Conservation (phyloP, 2,113 vertebrate species). For the Indicator indicator region DNA sequence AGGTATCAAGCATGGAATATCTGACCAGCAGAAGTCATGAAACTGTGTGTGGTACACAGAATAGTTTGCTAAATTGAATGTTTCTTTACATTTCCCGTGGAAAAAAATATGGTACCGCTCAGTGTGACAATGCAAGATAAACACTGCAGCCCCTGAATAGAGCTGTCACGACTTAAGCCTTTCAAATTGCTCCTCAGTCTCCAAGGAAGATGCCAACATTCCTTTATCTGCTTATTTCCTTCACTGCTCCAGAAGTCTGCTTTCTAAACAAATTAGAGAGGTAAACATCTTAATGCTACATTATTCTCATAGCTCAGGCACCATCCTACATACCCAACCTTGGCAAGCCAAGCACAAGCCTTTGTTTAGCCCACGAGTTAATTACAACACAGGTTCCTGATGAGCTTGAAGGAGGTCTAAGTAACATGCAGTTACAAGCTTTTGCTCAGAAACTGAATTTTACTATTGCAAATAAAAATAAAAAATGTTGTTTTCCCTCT, state of each 20-base stretch:
- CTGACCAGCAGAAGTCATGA: background rate
- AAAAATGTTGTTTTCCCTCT: background rate
- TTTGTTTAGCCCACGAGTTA: background rate
- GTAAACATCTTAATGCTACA: background rate
- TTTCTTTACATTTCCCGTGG: background rate
- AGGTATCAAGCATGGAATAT: background rate
- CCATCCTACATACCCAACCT: background rate
- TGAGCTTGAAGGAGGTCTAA: background rate
- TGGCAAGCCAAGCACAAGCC: background rate
- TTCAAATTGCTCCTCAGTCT: background rate
- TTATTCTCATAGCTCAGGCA: background rate
- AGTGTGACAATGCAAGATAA: constrained; percentile 2
- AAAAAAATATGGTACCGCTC: constrained; percentile 2
- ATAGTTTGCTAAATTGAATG: background rate
- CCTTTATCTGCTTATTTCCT: background rate
- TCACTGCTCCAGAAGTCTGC: background rate
- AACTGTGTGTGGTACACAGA: background rate
- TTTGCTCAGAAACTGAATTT: background rate
- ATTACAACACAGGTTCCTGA: background rate
- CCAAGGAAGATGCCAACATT: background rate
- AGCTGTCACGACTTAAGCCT: background rate
- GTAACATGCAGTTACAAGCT: background rate
- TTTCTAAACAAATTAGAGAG: constrained; percentile 6
- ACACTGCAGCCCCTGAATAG: background rate
- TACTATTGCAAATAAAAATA: background rate